A percentile compares a stretch with the other conserved stretches of the same genome.
Conservation (phyloP, 2,113 vertebrate species). For the Saccopteryx leptura region DNA sequence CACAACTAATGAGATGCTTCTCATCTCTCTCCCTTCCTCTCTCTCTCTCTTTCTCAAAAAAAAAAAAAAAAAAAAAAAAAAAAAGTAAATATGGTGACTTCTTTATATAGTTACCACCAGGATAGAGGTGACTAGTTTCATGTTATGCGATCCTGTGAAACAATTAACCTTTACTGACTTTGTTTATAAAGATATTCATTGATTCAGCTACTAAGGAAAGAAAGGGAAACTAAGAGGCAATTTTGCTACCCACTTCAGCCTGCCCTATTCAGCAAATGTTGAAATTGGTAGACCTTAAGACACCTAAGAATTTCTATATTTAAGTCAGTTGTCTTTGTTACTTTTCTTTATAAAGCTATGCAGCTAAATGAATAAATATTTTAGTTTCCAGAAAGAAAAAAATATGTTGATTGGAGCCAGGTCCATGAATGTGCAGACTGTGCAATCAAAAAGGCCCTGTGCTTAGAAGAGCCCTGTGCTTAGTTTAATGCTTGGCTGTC, state of each 20-base stretch:
- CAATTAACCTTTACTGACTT: neutral
- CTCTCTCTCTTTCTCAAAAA: no score
- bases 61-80: no score
- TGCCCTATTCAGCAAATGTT: neutral
- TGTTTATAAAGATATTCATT: neutral
- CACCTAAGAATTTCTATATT: neutral
- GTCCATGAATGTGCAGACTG: neutral
- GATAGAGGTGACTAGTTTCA: neutral
- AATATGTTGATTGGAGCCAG: neutral
- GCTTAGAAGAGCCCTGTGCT: neutral
- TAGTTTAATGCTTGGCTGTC: constrained; percentile 9
- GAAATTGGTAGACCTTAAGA: neutral
- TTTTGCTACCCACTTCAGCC: neutral
- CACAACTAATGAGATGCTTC: no score
- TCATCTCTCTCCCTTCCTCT: no score
- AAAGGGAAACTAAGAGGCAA: neutral
- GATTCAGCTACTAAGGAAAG: neutral
- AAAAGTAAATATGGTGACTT: neutral
- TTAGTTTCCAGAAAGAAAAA: neutral
- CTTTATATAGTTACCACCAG: neutral
- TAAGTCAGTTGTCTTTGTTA: neutral
- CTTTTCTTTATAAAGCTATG: neutral
- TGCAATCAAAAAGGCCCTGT: neutral
- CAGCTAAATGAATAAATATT: neutral
- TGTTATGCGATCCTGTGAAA: neutral